Conservation (phyloP, 2,113 vertebrate species). For the Phaetusa simplex region DNA sequence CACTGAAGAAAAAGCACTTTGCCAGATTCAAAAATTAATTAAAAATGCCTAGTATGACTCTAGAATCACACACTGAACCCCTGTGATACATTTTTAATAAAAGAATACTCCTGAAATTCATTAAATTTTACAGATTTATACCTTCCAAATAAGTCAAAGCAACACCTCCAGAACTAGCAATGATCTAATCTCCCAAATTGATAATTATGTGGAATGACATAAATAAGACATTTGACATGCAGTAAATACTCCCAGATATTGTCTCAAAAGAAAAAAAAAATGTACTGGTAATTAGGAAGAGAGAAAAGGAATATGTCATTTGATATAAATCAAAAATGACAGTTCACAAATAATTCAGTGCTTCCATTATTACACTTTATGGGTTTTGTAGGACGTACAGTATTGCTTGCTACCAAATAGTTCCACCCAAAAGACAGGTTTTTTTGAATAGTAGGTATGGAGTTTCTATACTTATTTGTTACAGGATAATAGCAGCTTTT, state of each 20-base stretch:
- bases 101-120: conserved; percentile 14
- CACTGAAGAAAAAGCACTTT: neutral
- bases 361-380: neutral
- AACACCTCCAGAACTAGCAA: conserved; percentile 3
- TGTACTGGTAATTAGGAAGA: conserved; percentile 6
- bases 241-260: neutral
- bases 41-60: neutral
- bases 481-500: neutral
- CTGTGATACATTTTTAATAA: conserved; percentile 33
- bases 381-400: neutral
- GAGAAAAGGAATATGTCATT: neutral
- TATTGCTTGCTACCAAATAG: neutral
- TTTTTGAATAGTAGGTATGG: neutral
- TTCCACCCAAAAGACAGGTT: neutral
- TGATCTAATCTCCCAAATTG: neutral
- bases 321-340: conserved; percentile 31
- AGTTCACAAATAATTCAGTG: conserved; percentile 45
- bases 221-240: conserved; percentile 24
- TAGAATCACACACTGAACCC: conserved; percentile 4
- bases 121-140: conserved; percentile 24
- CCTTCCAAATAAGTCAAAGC: conserved; percentile 46
- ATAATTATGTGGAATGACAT: conserved; percentile 14
- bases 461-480: neutral
- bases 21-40: conserved; percentile 24
- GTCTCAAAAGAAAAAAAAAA: neutral